Evolutionary conservation across 1,140 invertebrate genomes (phyloP).

Genomic region (Vanessa atalanta): DNA sequence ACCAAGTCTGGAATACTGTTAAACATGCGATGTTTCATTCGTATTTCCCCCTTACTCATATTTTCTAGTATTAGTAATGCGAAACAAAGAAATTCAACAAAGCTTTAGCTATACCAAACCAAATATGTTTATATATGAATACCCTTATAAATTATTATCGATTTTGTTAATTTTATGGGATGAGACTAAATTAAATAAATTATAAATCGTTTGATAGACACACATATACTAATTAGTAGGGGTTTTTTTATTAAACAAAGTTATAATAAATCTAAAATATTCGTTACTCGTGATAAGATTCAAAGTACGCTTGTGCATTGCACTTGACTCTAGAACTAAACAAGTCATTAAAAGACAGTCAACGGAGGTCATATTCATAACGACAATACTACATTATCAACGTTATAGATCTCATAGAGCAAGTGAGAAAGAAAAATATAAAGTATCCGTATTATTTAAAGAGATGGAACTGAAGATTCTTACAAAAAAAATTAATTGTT

Average conservation of each 20-base stretch:
- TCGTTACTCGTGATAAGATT: background rate
- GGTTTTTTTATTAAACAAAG: background rate
- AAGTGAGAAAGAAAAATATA: background rate
- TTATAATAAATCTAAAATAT: background rate
- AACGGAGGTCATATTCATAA: slow-evolving; percentile 31
- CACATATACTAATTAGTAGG: too few relatives aligned
- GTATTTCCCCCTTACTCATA: slow-evolving; percentile 33
- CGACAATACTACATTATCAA: slow-evolving; percentile 14
- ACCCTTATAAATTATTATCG: too few relatives aligned
- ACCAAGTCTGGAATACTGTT: slow-evolving; percentile 16
- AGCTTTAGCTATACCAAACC: too few relatives aligned
- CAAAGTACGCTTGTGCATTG: background rate
- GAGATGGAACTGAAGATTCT: too few relatives aligned
- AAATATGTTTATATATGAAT: too few relatives aligned
- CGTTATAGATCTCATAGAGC: background rate
- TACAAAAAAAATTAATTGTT: too few relatives aligned
- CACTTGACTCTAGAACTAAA: slow-evolving; percentile 14
- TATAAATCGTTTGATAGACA: too few relatives aligned
- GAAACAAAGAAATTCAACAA: background rate
- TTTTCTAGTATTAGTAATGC: slow-evolving; percentile 8
- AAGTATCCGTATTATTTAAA: background rate
- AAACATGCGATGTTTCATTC: slow-evolving; percentile 23
- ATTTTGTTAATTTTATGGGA: too few relatives aligned
- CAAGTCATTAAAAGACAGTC: slow-evolving; percentile 17
- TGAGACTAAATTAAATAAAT: too few relatives aligned